Conservation (phyloP, 2,888 invertebrate species). For the Ceramica pisi region DNA sequence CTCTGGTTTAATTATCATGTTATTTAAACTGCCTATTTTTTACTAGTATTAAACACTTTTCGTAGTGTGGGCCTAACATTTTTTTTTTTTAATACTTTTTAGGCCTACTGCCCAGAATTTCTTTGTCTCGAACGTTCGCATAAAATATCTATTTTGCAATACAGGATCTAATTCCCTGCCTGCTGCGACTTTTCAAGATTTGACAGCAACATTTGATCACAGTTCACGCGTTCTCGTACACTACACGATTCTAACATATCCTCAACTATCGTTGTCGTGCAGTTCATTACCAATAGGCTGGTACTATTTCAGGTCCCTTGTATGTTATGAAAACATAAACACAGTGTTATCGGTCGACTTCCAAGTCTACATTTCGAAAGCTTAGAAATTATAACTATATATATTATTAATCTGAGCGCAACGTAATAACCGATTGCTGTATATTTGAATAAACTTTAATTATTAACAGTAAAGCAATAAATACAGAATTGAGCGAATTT, state of each 20-base stretch:
- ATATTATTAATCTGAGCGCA: not conserved
- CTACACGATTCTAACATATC: not conserved
- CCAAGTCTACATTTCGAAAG: constrained; percentile 29
- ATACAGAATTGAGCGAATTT: constrained; percentile 17
- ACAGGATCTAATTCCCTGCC: not conserved
- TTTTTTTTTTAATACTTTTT: not conserved
- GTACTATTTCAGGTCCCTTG: not conserved
- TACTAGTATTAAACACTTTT: not conserved
- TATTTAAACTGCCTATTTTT: not conserved
- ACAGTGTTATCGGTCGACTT: not conserved
- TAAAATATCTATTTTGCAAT: too few species aligned
- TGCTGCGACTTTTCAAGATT: not conserved
- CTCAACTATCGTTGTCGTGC: too few species aligned
- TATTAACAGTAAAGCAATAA: constrained; percentile 34
- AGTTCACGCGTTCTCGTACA: not conserved
- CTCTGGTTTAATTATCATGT: not conserved
- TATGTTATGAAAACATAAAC: constrained; percentile 15
- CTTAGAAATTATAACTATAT: constrained; percentile 5
- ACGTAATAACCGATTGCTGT: constrained; percentile 21
- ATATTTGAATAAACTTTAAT: constrained; percentile 31
- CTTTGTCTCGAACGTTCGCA: constrained; percentile 10
- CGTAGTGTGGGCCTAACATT: not conserved
- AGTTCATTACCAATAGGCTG: too few species aligned
- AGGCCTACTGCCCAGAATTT: not conserved
- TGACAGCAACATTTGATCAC: not conserved